Conservation (phyloP, 2,113 vertebrate genomes). For the Himantopus leucocephalus region DNA sequence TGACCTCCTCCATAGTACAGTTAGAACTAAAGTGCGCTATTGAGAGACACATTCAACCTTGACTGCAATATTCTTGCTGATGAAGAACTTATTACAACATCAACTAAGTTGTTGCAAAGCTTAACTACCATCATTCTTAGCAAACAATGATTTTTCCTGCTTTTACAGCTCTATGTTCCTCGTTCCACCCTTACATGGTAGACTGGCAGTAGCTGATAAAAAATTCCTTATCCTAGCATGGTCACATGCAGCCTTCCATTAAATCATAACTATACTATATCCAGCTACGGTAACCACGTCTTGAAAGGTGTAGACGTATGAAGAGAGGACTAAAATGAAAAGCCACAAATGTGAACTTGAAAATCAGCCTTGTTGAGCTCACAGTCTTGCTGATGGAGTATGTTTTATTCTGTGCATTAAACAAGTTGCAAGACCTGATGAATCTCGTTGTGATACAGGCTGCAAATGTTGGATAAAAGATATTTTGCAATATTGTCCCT, state of each 20-base stretch:
- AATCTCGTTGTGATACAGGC: neutral
- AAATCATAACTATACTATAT: neutral
- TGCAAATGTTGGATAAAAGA: neutral
- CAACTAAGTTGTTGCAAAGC: neutral
- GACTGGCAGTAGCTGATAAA: neutral
- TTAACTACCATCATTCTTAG: neutral
- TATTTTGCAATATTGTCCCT: neutral
- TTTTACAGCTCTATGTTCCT: neutral
- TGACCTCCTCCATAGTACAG: neutral
- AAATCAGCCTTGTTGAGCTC: neutral
- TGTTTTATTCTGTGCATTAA: neutral
- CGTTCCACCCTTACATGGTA: neutral
- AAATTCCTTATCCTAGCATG: neutral
- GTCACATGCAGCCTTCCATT: neutral
- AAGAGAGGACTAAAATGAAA: neutral
- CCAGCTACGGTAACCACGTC: neutral
- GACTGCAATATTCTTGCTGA: neutral
- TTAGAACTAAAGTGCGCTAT: accelerated
- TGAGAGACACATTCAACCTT: neutral
- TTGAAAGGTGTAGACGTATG: neutral
- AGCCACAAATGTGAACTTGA: neutral
- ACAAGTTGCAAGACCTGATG: neutral
- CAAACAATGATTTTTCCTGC: neutral
- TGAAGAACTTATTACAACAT: neutral
- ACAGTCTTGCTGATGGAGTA: neutral